phyloP scores from a whole-genome alignment of 2,113 vertebrate genomes.

The Peromyscus polionotus region DNA sequence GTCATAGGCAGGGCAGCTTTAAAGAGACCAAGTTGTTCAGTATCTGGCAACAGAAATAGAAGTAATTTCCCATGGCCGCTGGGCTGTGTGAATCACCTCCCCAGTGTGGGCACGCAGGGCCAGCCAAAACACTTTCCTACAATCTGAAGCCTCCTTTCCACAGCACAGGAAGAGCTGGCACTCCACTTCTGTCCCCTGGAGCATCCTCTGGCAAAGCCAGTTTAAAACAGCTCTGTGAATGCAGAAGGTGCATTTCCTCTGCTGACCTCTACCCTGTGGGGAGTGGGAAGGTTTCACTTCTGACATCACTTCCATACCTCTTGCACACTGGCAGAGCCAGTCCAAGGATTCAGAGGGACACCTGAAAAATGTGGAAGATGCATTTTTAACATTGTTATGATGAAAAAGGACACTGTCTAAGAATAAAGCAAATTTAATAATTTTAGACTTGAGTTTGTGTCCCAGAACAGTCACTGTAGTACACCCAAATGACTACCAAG shows the following conservation, averaged over 20 bases:
- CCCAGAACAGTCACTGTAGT: background rate
- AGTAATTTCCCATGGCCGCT: constrained; percentile 10
- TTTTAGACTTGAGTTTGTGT: background rate
- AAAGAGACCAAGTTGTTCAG: constrained; percentile 22
- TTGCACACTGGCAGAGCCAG: background rate
- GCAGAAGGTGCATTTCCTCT: background rate
- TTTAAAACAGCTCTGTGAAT: background rate
- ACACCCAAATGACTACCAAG: background rate
- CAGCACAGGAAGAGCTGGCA: background rate
- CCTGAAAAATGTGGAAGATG: background rate
- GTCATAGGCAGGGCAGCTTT: constrained; percentile 21
- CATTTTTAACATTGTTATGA: background rate
- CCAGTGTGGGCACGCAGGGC: background rate
- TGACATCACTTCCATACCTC: background rate
- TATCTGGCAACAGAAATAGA: constrained; percentile 50
- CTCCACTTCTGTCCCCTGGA: background rate
- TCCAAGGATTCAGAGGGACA: background rate
- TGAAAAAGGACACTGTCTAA: background rate
- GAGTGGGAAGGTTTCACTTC: background rate
- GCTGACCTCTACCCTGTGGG: background rate
- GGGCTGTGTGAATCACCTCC: background rate
- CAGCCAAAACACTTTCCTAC: background rate
- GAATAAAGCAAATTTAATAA: background rate
- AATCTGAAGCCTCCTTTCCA: background rate
- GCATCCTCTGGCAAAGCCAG: background rate